These are phyloP conservation scores for Pilophorus perplexus DNA, from an alignment of 2,888 invertebrate genomes.

Conservation along the genomic window DNA sequence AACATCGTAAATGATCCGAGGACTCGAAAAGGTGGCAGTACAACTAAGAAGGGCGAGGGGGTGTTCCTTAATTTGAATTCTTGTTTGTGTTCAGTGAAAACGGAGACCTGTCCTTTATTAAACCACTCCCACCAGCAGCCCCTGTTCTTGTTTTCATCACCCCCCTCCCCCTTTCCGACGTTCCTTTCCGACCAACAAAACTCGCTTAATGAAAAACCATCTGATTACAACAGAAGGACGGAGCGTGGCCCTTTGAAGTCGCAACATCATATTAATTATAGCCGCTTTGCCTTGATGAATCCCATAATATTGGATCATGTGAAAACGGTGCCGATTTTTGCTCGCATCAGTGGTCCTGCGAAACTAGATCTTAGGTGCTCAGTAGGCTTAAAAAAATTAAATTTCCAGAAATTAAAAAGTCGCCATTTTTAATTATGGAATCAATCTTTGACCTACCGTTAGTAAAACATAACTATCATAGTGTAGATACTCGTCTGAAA, in stretches of 20 bases:
- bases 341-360: neutral
- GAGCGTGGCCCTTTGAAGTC: conserved; percentile 19
- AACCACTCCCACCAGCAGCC: conserved; percentile 27
- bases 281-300: conserved; percentile 30
- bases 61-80: conserved; percentile 42
- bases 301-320: conserved; percentile 32
- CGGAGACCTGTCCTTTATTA: conserved; percentile 42
- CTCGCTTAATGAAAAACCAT: conserved; percentile 42
- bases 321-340: neutral
- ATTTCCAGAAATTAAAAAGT: no score
- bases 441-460: no score
- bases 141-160: neutral
- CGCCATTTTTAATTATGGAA: no score
- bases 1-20: no score
- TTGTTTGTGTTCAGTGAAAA: conserved; percentile 41
- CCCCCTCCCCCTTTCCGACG: neutral
- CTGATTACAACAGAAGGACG: conserved; percentile 33
- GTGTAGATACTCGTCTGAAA: no score
- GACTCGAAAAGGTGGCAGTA: no score
- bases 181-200: conserved; percentile 34
- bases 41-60: conserved; percentile 10
- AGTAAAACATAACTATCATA: no score
- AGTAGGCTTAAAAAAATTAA: no score
- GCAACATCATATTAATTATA: conserved; percentile 29
- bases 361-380: no score